Percentiles rank a stretch among this genome's conserved stretches.
These are phyloP conservation scores for Hyperoodon ampullatus DNA, from an alignment of 2,113 vertebrate species.

Conservation along the genomic window DNA sequence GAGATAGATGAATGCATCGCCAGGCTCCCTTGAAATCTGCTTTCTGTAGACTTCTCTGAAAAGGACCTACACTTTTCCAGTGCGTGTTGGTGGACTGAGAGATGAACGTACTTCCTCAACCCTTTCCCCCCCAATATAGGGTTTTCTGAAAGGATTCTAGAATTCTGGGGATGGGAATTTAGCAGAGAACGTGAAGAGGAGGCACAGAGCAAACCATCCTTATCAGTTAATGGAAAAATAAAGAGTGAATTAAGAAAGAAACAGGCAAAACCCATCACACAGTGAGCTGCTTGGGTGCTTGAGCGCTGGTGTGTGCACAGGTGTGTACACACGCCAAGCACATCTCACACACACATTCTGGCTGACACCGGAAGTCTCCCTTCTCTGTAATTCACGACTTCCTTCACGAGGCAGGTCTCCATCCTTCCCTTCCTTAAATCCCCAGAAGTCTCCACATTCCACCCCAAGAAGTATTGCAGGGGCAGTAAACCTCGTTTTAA, in stretches of 20 bases:
- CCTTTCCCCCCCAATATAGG: not conserved
- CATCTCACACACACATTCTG: not conserved
- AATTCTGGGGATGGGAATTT: conserved; percentile 56
- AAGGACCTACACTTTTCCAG: conserved; percentile 43
- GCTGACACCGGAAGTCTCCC: conserved; percentile 76
- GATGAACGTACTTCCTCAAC: not conserved
- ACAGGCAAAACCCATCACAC: not conserved
- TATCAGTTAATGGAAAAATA: conserved; percentile 66
- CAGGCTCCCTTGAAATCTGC: conserved; percentile 72
- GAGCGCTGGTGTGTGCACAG: not conserved
- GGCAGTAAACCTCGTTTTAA: conserved; percentile 87
- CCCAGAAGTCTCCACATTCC: conserved; percentile 82
- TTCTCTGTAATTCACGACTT: conserved; percentile 77
- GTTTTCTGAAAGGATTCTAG: conserved; percentile 67
- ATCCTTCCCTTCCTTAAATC: conserved; percentile 82
- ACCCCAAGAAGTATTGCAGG: conserved; percentile 83
- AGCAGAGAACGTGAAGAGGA: conserved; percentile 36
- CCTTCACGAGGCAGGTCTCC: conserved; percentile 77
- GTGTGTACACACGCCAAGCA: not conserved
- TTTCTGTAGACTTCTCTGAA: conserved; percentile 69
- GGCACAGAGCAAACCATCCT: conserved; percentile 67
- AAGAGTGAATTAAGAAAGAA: conserved; percentile 70
- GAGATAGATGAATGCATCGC: conserved; percentile 60
- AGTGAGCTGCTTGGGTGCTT: accelerated
- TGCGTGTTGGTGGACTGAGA: not conserved